These are phyloP conservation scores for Albula glossodonta DNA, from an alignment of 2,113 vertebrate species.

Conservation along the genomic window DNA sequence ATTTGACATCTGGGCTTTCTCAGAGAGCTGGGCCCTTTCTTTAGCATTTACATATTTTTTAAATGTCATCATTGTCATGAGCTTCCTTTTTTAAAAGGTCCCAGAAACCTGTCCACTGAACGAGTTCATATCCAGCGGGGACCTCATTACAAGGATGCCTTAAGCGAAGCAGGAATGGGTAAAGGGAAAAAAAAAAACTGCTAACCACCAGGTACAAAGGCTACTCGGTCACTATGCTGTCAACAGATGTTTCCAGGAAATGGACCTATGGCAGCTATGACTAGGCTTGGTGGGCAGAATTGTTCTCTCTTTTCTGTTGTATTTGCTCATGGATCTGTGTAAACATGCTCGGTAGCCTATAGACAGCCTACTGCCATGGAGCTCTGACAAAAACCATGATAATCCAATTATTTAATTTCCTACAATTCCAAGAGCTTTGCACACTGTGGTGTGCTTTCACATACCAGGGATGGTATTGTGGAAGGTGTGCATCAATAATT, in stretches of 20 bases:
- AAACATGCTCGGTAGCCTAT: constrained; percentile 13
- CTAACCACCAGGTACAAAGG: constrained; percentile 18
- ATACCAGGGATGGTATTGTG: neutral
- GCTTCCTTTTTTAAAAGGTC: constrained; percentile 23
- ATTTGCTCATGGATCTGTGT: constrained; percentile 15
- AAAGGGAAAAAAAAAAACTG: constrained; percentile 16
- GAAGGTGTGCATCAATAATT: constrained; percentile 1
- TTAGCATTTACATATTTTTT: constrained; percentile 44
- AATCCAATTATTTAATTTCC: neutral
- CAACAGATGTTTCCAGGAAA: neutral
- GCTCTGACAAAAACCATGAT: constrained; percentile 12
- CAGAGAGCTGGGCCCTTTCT: constrained; percentile 5
- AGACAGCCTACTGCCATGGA: neutral
- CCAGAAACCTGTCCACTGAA: constrained; percentile 21
- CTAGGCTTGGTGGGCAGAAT: neutral
- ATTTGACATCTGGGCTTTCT: constrained; percentile 34
- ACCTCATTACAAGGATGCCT: constrained; percentile 32
- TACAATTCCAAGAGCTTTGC: neutral
- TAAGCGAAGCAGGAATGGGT: constrained; percentile 19
- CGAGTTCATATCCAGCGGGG: constrained; percentile 32
- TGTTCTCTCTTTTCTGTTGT: neutral
- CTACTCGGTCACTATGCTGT: constrained; percentile 12
- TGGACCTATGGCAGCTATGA: neutral
- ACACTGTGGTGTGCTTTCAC: neutral
- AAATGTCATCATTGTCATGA: constrained; percentile 38